Evolutionary conservation across 2,113 vertebrate species (phyloP).

Genomic region (Platysternon megacephalum): DNA sequence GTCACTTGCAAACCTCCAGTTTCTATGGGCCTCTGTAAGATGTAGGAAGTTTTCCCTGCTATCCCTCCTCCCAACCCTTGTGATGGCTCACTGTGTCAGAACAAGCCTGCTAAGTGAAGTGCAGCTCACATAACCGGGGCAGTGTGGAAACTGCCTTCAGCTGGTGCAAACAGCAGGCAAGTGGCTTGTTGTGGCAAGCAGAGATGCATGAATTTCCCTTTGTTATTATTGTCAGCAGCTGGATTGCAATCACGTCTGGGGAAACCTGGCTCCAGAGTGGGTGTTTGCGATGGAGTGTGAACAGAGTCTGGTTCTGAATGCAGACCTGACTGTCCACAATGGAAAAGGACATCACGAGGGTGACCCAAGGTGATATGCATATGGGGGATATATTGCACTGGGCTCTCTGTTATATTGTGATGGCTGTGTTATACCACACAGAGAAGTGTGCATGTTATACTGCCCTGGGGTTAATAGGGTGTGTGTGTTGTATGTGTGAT

Average conservation of each 20-base stretch:
- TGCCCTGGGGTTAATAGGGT: not conserved
- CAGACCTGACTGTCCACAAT: not conserved
- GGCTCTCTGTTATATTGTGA: not conserved
- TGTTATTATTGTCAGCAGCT: not conserved
- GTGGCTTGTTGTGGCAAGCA: not conserved
- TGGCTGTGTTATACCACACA: not conserved
- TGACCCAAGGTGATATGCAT: not conserved
- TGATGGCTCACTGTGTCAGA: not conserved
- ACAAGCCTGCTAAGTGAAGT: not conserved
- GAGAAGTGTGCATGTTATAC: not conserved
- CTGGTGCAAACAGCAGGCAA: not conserved
- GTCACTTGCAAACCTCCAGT: not conserved
- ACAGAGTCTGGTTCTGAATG: not conserved
- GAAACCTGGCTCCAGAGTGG: not conserved
- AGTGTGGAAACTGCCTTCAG: not conserved
- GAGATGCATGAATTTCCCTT: not conserved
- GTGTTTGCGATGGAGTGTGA: not conserved
- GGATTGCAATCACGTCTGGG: not conserved
- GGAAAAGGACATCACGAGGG: not conserved
- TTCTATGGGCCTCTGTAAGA: not conserved
- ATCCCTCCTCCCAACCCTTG: not conserved
- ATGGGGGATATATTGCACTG: not conserved
- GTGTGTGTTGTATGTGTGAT: not conserved
- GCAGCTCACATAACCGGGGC: not conserved
- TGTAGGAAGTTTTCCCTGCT: not conserved